These are phyloP conservation scores for Saguinus midas DNA, from an alignment of 2,113 vertebrate species.

Conservation along the genomic window DNA sequence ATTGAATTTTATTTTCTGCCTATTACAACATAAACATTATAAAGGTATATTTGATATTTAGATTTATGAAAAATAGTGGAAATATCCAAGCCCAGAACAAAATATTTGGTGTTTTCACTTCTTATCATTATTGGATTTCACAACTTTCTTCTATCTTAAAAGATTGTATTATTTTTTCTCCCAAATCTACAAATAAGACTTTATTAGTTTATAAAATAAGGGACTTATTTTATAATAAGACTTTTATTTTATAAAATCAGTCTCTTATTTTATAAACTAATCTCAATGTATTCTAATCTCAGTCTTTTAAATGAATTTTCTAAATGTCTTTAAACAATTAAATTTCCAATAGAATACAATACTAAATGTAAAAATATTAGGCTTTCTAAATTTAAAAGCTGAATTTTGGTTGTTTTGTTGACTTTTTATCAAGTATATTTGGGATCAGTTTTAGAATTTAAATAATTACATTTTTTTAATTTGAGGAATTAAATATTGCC, in stretches of 20 bases:
- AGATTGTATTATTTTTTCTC: neutral
- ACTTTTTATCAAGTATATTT: neutral
- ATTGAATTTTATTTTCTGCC: constrained; percentile 41
- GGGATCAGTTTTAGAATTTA: neutral
- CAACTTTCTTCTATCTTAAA: neutral
- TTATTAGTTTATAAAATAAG: constrained; percentile 15
- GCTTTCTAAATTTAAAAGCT: neutral
- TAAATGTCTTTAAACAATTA: neutral
- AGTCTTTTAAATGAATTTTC: neutral
- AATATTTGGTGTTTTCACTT: constrained; percentile 39
- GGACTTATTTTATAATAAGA: neutral
- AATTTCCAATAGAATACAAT: neutral
- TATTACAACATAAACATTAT: neutral
- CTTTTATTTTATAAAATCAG: too few relatives aligned
- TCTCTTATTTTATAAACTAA: too few relatives aligned
- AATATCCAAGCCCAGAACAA: neutral
- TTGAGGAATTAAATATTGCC: neutral
- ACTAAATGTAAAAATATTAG: neutral
- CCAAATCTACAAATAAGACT: neutral
- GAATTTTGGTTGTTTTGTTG: constrained; percentile 23
- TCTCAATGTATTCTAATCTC: neutral
- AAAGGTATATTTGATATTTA: neutral
- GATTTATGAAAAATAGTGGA: neutral
- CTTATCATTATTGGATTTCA: constrained; percentile 10
- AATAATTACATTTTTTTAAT: neutral